phyloP scores from a whole-genome alignment of 2,888 invertebrate species.

The Oeneis ivallda region DNA sequence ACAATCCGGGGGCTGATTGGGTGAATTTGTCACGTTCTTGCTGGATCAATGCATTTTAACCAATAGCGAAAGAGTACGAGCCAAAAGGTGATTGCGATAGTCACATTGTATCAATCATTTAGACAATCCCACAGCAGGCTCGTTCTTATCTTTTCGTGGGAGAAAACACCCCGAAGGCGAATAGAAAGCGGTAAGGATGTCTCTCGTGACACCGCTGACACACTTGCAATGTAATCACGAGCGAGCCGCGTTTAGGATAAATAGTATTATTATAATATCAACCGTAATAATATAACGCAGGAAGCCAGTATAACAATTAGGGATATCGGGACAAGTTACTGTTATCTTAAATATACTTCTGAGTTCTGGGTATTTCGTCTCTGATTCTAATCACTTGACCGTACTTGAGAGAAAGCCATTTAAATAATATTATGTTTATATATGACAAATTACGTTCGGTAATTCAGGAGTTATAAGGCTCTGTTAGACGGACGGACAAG shows the following conservation, averaged over 20 bases:
- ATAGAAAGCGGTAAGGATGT: conserved; percentile 32
- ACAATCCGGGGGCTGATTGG: too few species aligned
- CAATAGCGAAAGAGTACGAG: too few species aligned
- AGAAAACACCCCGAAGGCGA: conserved; percentile 27
- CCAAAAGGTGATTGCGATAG: too few species aligned
- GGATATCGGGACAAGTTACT: not conserved
- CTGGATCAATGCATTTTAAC: too few species aligned
- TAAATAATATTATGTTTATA: too few species aligned
- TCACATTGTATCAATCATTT: too few species aligned
- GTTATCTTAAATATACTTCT: not conserved
- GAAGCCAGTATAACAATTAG: conserved; percentile 18
- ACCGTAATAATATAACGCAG: conserved; percentile 9
- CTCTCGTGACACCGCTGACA: conserved; percentile 34
- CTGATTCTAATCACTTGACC: too few species aligned
- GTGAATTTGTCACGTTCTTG: too few species aligned
- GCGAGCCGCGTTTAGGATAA: conserved; percentile 29
- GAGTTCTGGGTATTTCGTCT: too few species aligned
- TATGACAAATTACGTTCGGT: too few species aligned
- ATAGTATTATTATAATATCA: conserved; percentile 28
- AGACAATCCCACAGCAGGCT: not conserved
- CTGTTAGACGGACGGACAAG: too few species aligned
- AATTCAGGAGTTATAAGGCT: too few species aligned
- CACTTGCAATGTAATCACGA: conserved; percentile 17
- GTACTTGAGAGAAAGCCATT: not conserved
- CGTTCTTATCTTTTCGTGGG: conserved; percentile 23